Percentiles rank a stretch among this genome's conserved stretches.
Evolutionary conservation across 92 coral and sea anemone genomes (phyloP).

Genomic region (Palythoa heliodiscus): DNA sequence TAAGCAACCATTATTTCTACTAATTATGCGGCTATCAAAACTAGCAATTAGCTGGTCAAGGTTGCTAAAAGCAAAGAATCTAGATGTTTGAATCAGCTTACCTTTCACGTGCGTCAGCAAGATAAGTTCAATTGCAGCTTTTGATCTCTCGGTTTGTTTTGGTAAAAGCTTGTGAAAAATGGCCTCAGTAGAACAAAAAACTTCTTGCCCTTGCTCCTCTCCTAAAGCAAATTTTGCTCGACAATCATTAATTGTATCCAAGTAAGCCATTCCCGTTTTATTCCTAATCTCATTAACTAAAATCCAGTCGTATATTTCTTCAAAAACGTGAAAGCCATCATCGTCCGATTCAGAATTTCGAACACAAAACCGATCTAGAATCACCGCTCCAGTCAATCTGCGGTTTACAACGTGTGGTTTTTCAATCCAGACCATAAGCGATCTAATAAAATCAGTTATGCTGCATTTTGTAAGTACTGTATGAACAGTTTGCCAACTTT

Average conservation of each 20-base stretch:
- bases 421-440: slow-evolving; percentile 91
- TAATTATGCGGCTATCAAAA: too few relatives aligned
- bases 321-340: background rate
- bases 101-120: slow-evolving; percentile 50
- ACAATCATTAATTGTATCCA: slow-evolving; percentile 15
- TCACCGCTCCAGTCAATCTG: slow-evolving; percentile 81
- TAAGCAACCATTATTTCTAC: too few relatives aligned
- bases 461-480: slow-evolving; percentile 53
- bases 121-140: slow-evolving; percentile 70
- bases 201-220: background rate
- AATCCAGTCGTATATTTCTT: slow-evolving; percentile 14
- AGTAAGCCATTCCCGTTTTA: background rate
- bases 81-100: background rate
- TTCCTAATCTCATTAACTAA: background rate
- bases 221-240: slow-evolving; percentile 2
- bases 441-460: slow-evolving; percentile 61
- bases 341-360: background rate
- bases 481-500: slow-evolving; percentile 60
- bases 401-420: slow-evolving; percentile 96
- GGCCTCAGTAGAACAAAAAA: slow-evolving; percentile 36
- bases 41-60: too few relatives aligned
- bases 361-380: slow-evolving; percentile 52
- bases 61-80: too few relatives aligned
- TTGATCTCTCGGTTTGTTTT: slow-evolving; percentile 58
- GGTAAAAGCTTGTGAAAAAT: slow-evolving; percentile 80